phyloP scores from a whole-genome alignment of 2,888 invertebrate genomes.

The Lithophane ornitopus region DNA sequence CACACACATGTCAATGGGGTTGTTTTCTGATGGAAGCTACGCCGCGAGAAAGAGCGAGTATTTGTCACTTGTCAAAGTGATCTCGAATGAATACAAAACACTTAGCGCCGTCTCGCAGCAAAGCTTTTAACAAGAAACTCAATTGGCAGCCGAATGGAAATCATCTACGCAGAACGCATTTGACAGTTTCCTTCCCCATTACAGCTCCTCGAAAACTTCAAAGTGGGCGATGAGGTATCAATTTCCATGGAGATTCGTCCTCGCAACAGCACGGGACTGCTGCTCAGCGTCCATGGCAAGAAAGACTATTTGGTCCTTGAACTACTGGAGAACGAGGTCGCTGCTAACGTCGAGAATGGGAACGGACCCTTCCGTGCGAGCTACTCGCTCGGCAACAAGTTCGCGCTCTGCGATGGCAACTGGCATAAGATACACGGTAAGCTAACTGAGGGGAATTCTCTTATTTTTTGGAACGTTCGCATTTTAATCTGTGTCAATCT shows the following conservation, averaged over 20 bases:
- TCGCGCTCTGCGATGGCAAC: slow-evolving; percentile 97
- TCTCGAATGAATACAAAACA: background rate
- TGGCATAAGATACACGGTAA: slow-evolving; percentile 97
- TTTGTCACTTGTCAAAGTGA: background rate
- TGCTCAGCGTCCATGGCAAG: slow-evolving; percentile 96
- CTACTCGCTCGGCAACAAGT: slow-evolving; percentile 92
- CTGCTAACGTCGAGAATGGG: slow-evolving; percentile 95
- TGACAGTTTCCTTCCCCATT: background rate
- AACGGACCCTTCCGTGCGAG: slow-evolving; percentile 94
- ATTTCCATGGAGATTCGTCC: slow-evolving; percentile 97
- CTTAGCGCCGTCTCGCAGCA: background rate
- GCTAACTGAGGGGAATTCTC: slow-evolving; percentile 4
- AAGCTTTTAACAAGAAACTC: background rate
- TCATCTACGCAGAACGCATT: background rate
- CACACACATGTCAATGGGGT: background rate
- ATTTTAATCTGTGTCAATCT: background rate
- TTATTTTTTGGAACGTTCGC: background rate
- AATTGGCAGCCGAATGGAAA: background rate
- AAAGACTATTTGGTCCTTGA: slow-evolving; percentile 96
- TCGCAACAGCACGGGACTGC: slow-evolving; percentile 95
- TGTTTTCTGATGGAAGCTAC: background rate
- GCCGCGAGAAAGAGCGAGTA: background rate
- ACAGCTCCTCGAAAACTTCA: slow-evolving; percentile 92
- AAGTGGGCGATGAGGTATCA: slow-evolving; percentile 94
- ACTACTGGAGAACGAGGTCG: slow-evolving; percentile 95